A percentile compares a stretch with the other conserved stretches of the same genome.
These are phyloP conservation scores for Drosophila parthenogenetica DNA, from an alignment of 2,888 invertebrate genomes.

Conservation along the genomic window DNA sequence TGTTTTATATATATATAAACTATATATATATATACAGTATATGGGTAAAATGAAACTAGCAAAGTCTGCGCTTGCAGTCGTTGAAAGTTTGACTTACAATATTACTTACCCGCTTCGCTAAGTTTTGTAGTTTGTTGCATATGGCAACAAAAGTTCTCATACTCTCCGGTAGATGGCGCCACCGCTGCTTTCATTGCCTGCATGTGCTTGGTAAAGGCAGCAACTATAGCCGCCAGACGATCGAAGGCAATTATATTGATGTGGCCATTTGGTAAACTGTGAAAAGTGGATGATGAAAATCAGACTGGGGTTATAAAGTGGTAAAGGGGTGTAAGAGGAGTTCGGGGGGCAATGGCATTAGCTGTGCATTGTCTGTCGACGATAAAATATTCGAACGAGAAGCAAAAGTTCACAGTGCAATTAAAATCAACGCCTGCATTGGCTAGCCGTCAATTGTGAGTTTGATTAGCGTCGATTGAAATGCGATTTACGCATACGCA, in stretches of 20 bases:
- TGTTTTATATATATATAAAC: neutral
- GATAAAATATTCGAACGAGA: slow-evolving; percentile 42
- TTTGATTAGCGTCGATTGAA: slow-evolving; percentile 60
- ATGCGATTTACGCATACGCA: slow-evolving; percentile 48
- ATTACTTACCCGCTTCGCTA: slow-evolving; percentile 84
- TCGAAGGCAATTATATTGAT: slow-evolving; percentile 89
- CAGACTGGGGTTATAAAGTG: neutral
- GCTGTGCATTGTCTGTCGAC: slow-evolving; percentile 14
- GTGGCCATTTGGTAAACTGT: slow-evolving; percentile 92
- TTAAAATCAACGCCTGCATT: slow-evolving; percentile 48
- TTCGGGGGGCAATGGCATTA: neutral
- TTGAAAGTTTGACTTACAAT: slow-evolving; percentile 52
- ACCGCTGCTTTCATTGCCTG: slow-evolving; percentile 80
- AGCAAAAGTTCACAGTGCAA: slow-evolving; percentile 40
- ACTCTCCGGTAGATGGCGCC: slow-evolving; percentile 80
- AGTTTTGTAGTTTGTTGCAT: slow-evolving; percentile 84
- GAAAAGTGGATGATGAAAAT: neutral
- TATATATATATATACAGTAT: neutral
- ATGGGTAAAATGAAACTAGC: slow-evolving; percentile 6
- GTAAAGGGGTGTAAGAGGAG: too few species aligned
- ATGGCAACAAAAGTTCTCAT: slow-evolving; percentile 83
- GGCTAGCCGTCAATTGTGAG: slow-evolving; percentile 38
- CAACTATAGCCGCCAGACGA: slow-evolving; percentile 85
- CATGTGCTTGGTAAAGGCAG: slow-evolving; percentile 85
- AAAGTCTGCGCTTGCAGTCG: slow-evolving; percentile 24